Percentiles rank a stretch among this genome's conserved stretches.
phyloP scores from a whole-genome alignment of 2,888 invertebrate genomes.

The Chamaedrilus cognettii region DNA sequence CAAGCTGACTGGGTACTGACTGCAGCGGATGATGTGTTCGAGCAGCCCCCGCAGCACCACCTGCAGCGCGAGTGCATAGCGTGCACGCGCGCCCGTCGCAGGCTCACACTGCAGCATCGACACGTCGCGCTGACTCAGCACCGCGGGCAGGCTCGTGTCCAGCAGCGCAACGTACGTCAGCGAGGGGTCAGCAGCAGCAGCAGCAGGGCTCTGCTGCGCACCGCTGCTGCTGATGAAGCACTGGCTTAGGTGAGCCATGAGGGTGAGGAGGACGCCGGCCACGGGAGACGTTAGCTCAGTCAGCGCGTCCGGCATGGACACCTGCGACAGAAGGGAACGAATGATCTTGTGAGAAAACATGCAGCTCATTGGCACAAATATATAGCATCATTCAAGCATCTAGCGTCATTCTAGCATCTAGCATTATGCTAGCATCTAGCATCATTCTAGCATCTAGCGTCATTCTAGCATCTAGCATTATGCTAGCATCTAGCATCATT shows the following conservation, averaged over 20 bases:
- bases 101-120: constrained; percentile 13
- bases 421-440: too few species aligned
- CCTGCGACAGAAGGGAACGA: constrained; percentile 31
- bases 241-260: constrained; percentile 74
- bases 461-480: too few species aligned
- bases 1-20: constrained; percentile 59
- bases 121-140: constrained; percentile 15
- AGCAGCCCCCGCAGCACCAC: constrained; percentile 69
- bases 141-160: constrained; percentile 33
- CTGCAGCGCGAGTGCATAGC: constrained; percentile 56
- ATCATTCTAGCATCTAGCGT: too few species aligned
- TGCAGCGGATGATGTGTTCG: constrained; percentile 79
- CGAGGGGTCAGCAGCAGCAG: too few species aligned
- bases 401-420: too few species aligned
- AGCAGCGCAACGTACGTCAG: constrained; percentile 66
- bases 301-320: constrained; percentile 67
- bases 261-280: constrained; percentile 77
- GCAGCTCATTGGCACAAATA: not conserved
- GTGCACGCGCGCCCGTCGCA: constrained; percentile 47
- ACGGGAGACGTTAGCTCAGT: constrained; percentile 78
- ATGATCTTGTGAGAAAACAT: not conserved
- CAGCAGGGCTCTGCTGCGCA: constrained; percentile 11
- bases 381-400: not conserved
- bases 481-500: too few species aligned
- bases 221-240: constrained; percentile 47